phyloP scores from a whole-genome alignment of 2,888 invertebrate species.

The Corythucha ciliata region DNA sequence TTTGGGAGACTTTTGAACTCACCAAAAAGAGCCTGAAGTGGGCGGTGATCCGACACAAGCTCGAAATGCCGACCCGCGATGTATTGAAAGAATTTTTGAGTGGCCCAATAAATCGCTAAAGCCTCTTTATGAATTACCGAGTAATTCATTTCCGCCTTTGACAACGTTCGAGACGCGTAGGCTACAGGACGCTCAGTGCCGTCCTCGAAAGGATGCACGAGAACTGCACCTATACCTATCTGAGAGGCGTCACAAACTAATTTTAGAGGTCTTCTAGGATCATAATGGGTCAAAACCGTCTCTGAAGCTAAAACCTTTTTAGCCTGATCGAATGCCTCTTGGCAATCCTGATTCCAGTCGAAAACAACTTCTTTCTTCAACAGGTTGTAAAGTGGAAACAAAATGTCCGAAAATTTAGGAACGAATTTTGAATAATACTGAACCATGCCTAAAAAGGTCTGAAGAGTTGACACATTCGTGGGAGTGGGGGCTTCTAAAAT shows the following conservation, averaged over 20 bases:
- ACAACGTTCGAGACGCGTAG: background rate
- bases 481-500: background rate
- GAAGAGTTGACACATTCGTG: background rate
- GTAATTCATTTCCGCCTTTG: background rate
- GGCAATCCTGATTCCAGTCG: background rate
- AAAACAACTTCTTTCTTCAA: background rate
- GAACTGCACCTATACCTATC: background rate
- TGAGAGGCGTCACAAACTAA: background rate
- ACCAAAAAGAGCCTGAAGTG: background rate
- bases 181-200: too few species aligned
- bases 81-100: background rate
- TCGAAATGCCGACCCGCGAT: background rate
- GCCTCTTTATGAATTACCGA: background rate
- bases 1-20: background rate
- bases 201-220: background rate
- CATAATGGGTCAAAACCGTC: background rate
- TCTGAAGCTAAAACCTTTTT: background rate
- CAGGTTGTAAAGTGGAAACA: background rate
- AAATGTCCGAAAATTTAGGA: background rate
- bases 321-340: background rate
- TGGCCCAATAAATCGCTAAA: background rate
- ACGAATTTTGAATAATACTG: constrained; percentile 1
- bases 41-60: background rate
- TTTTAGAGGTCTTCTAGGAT: background rate
- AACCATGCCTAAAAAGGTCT: background rate